phyloP scores from a whole-genome alignment of 2,113 vertebrate species.

The Callorhinus ursinus region DNA sequence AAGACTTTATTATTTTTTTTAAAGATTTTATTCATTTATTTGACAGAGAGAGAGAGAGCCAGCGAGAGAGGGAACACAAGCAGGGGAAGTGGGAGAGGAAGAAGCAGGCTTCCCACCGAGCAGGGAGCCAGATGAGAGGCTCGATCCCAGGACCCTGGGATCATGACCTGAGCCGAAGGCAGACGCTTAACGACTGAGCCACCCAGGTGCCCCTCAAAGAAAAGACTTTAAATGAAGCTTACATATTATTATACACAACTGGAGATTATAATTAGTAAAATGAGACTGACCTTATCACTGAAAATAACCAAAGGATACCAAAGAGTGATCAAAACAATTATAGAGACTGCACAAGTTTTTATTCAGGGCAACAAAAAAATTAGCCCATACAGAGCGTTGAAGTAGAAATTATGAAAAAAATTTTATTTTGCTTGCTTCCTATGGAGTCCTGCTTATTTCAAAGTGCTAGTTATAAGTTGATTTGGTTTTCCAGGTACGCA shows the following conservation, averaged over 20 bases:
- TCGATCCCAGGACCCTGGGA: too few relatives aligned
- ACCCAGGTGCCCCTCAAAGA: not conserved
- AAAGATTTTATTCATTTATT: too few relatives aligned
- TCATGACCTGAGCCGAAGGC: too few relatives aligned
- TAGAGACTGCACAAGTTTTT: not conserved
- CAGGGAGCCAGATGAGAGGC: too few relatives aligned
- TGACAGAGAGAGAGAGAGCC: too few relatives aligned
- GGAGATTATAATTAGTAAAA: not conserved
- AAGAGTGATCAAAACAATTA: constrained; percentile 1
- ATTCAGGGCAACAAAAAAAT: not conserved
- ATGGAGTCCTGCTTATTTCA: not conserved
- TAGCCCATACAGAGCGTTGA: not conserved
- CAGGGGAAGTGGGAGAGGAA: too few relatives aligned
- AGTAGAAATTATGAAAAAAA: not conserved
- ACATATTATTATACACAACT: not conserved
- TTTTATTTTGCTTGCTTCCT: not conserved
- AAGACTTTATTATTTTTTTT: not conserved
- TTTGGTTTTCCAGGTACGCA: not conserved
- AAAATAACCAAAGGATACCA: not conserved
- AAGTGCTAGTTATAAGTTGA: not conserved
- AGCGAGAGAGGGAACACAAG: too few relatives aligned
- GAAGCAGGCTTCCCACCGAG: too few relatives aligned
- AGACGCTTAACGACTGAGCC: too few relatives aligned
- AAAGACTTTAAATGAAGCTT: not conserved
- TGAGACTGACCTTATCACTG: not conserved